A percentile compares a stretch with the other conserved stretches of the same genome.
Evolutionary conservation across 2,797 vertebrate species (phyloP).

Genomic region (Myoxocephalus aenaeus): DNA sequence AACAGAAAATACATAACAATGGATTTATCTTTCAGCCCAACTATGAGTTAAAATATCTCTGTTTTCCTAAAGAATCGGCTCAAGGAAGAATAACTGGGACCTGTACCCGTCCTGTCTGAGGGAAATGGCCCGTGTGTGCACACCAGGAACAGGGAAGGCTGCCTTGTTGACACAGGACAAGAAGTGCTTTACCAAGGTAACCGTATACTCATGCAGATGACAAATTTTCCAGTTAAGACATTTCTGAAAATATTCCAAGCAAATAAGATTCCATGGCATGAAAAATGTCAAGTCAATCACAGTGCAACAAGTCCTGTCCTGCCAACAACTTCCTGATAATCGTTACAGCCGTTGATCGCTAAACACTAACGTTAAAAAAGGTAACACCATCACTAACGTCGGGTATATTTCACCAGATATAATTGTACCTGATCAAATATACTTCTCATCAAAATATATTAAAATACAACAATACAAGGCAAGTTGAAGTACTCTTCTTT

Average conservation of each 20-base stretch:
- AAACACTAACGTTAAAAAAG: no score
- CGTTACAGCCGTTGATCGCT: not conserved
- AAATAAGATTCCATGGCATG: not conserved
- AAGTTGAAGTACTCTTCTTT: no score
- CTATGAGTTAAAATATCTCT: not conserved
- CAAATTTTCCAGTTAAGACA: fast-evolving
- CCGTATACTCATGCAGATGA: fast-evolving
- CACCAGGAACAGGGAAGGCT: constrained; percentile 91
- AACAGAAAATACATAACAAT: not conserved
- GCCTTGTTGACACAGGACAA: constrained; percentile 96
- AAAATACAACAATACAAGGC: no score
- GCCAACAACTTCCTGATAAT: not conserved
- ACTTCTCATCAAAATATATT: no score
- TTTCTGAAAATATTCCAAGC: not conserved
- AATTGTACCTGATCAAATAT: no score
- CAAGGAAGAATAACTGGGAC: constrained; percentile 97
- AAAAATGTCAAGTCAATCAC: not conserved
- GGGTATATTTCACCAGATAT: no score
- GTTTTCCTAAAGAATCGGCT: constrained; percentile 89
- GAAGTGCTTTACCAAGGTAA: constrained; percentile 96
- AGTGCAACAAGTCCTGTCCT: constrained; percentile 14
- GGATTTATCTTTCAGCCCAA: not conserved
- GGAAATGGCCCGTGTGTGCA: constrained; percentile 95
- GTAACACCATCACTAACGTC: no score
- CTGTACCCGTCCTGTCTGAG: constrained; percentile 94